A percentile compares a stretch with the other conserved stretches of the same genome.
Evolutionary conservation across 2,797 vertebrate species (phyloP).

Genomic region (Thamnophis elegans): DNA sequence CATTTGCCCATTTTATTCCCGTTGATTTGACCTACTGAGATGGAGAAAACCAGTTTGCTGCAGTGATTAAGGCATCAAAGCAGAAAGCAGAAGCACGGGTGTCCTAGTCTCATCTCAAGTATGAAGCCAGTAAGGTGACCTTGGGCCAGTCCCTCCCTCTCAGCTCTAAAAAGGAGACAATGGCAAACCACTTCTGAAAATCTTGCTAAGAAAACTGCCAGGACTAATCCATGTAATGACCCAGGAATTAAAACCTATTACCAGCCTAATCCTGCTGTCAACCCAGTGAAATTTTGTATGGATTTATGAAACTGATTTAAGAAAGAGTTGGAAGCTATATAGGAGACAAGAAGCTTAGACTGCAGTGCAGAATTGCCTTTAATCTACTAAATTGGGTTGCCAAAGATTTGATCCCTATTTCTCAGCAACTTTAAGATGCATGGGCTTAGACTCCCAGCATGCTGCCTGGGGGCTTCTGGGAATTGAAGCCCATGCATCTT

Average conservation of each 20-base stretch:
- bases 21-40: neutral
- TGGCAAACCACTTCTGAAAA: neutral
- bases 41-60: neutral
- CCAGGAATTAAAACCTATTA: neutral
- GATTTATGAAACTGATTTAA: neutral
- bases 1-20: neutral
- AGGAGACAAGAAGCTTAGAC: neutral
- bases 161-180: neutral
- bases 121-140: neutral
- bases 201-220: neutral
- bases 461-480: neutral
- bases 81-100: neutral
- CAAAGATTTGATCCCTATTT: neutral
- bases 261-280: neutral
- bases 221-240: neutral
- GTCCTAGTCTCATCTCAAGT: neutral
- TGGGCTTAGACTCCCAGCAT: neutral
- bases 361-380: neutral
- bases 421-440: neutral
- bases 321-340: neutral
- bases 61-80: neutral
- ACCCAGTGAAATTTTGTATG: neutral
- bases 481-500: neutral
- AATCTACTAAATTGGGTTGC: neutral
- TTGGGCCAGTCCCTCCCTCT: neutral